Percentiles rank a stretch among this genome's conserved stretches.
These are phyloP conservation scores for Brachionus calyciflorus DNA, from an alignment of 1,140 invertebrate genomes.

Conservation along the genomic window DNA sequence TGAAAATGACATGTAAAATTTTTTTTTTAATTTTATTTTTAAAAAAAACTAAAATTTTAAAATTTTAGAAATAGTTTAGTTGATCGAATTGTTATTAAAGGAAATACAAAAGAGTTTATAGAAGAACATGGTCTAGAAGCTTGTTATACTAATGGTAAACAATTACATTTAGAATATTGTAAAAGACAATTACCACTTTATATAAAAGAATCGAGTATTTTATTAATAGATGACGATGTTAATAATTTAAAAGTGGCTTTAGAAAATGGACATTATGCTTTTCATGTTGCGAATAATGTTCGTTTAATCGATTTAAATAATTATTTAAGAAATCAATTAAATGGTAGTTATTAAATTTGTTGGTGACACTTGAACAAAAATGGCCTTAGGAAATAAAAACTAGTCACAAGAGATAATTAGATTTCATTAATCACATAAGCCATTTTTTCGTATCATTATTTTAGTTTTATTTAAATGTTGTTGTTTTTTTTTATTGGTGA, in stretches of 20 bases:
- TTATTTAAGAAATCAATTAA: too few species aligned
- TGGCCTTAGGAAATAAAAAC: too few species aligned
- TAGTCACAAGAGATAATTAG: too few species aligned
- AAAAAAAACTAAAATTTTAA: neutral
- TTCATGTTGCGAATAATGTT: neutral
- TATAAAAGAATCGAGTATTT: neutral
- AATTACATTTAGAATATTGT: slow-evolving; percentile 23
- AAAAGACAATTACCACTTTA: neutral
- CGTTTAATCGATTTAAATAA: too few species aligned
- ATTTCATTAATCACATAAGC: too few species aligned
- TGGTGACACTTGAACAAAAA: too few species aligned
- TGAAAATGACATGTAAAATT: neutral
- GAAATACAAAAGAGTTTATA: slow-evolving; percentile 28
- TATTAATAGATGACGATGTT: slow-evolving; percentile 32
- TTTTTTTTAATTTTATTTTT: neutral
- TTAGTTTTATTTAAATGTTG: too few species aligned
- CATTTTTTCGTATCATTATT: too few species aligned
- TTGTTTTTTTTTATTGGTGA: too few species aligned
- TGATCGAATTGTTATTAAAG: slow-evolving; percentile 21
- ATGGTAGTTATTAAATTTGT: too few species aligned
- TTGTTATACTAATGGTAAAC: slow-evolving; percentile 36
- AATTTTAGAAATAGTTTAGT: neutral
- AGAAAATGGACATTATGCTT: neutral
- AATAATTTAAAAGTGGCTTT: slow-evolving; percentile 19
- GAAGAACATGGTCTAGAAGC: neutral